Conservation (phyloP, 1,140 invertebrate species). For the Dryas iulia region DNA sequence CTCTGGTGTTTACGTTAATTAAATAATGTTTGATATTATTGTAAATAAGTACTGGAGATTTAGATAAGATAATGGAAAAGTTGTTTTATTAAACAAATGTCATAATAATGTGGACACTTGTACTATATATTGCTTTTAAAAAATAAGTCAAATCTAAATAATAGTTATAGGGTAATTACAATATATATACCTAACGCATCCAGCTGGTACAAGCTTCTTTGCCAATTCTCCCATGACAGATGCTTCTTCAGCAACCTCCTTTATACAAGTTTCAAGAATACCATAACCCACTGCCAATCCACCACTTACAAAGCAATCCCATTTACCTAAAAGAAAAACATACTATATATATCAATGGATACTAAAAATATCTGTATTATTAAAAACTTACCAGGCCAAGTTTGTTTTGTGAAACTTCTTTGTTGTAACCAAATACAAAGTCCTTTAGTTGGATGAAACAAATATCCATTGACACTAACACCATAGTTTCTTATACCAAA, state of each 20-base stretch:
- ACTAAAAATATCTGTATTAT: neutral
- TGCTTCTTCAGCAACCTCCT: slow-evolving; percentile 97
- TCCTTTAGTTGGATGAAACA: slow-evolving; percentile 90
- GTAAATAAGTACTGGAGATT: no score
- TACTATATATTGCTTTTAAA: no score
- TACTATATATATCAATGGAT: neutral
- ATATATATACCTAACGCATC: slow-evolving; percentile 86
- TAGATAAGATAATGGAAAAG: no score
- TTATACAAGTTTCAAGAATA: slow-evolving; percentile 92
- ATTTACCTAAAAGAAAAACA: slow-evolving; percentile 80
- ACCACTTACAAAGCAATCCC: slow-evolving; percentile 97
- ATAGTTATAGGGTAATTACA: no score
- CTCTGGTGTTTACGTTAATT: no score
- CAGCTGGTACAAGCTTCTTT: slow-evolving; percentile 88
- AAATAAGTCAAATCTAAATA: no score
- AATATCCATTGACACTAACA: slow-evolving; percentile 96
- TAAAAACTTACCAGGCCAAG: slow-evolving; percentile 88
- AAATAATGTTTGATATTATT: no score
- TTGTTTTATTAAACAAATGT: no score
- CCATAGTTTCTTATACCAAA: slow-evolving; percentile 97
- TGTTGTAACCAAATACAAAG: slow-evolving; percentile 96
- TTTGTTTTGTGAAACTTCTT: slow-evolving; percentile 93
- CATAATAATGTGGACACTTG: no score
- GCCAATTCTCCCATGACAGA: slow-evolving; percentile 88
- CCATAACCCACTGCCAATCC: slow-evolving; percentile 93